Evolutionary conservation across 2,113 vertebrate species (phyloP).

Genomic region (Crotalus horridus): DNA sequence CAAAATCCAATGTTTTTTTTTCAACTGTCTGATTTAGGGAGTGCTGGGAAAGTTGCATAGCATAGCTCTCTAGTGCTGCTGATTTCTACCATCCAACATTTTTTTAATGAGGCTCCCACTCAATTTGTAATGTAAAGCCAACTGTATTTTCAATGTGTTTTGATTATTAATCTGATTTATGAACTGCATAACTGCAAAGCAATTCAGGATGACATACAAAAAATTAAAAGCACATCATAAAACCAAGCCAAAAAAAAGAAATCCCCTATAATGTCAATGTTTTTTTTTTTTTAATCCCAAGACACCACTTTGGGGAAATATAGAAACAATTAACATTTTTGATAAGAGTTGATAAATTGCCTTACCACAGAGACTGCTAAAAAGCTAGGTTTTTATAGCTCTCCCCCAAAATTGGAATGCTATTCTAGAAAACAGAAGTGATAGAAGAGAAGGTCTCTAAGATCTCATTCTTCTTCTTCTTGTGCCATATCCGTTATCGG

Average conservation of each 20-base stretch:
- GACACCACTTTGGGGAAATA: neutral
- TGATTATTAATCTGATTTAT: neutral
- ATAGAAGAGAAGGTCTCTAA: neutral
- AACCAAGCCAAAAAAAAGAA: neutral
- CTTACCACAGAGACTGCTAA: neutral
- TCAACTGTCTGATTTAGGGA: neutral
- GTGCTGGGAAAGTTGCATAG: neutral
- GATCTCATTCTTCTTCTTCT: neutral
- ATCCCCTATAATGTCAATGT: neutral
- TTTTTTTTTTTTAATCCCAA: neutral
- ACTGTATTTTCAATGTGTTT: neutral
- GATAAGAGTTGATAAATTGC: neutral
- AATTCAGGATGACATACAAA: neutral
- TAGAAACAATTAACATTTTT: neutral
- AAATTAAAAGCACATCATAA: neutral
- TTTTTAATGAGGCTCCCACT: neutral
- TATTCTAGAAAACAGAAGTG: neutral
- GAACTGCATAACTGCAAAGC: neutral
- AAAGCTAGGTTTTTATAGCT: neutral
- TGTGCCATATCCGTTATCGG: too few relatives aligned
- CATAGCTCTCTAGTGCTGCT: neutral
- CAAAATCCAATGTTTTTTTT: neutral
- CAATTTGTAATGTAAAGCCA: neutral
- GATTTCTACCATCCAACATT: neutral
- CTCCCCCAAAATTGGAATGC: neutral